Conservation (phyloP, 2,113 vertebrate species). For the Ursus arctos region DNA sequence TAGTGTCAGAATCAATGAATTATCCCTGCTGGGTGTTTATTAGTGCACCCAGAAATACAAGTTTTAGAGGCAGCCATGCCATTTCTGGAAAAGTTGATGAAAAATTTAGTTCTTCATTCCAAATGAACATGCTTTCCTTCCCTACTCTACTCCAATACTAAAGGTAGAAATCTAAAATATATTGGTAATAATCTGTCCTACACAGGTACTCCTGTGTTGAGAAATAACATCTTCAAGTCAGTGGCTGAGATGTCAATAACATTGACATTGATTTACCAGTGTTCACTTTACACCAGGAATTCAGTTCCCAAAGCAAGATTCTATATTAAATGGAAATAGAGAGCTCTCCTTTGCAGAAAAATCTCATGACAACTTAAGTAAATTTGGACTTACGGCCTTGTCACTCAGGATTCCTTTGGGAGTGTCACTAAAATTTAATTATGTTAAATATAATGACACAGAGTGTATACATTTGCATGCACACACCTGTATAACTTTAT, state of each 20-base stretch:
- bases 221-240: neutral
- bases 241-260: neutral
- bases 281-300: neutral
- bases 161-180: neutral
- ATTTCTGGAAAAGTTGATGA: slow-evolving; percentile 49
- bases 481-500: neutral
- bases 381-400: neutral
- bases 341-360: neutral
- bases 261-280: neutral
- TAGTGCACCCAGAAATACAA: slow-evolving; percentile 38
- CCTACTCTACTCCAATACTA: neutral
- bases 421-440: neutral
- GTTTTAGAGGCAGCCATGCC: neutral
- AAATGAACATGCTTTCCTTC: neutral
- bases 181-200: neutral
- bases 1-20: slow-evolving; percentile 70
- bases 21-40: slow-evolving; percentile 49
- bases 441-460: neutral
- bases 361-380: neutral
- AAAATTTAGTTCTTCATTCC: slow-evolving; percentile 8
- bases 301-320: neutral
- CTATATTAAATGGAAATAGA: neutral
- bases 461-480: neutral
- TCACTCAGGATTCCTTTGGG: neutral
- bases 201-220: neutral